phyloP scores from a whole-genome alignment of 2,797 vertebrate species.

The Spinibarbus caldwelli region DNA sequence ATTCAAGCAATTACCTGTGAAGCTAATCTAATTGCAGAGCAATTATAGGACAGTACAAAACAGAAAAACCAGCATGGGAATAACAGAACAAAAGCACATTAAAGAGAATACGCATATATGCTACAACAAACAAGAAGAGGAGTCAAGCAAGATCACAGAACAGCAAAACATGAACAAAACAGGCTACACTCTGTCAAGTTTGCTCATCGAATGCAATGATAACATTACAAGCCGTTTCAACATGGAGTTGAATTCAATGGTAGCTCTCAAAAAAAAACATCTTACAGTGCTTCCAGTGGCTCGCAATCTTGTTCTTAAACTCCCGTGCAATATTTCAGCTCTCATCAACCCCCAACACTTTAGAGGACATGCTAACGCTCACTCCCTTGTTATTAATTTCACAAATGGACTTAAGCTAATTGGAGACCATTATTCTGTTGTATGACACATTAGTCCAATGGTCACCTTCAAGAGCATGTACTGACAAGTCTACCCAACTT shows the following conservation, averaged over 20 bases:
- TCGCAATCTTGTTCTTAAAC: conserved; percentile 15
- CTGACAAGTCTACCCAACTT: conserved; percentile 51
- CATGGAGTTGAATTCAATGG: neutral
- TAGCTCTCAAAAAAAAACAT: conserved; percentile 56
- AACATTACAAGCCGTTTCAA: neutral
- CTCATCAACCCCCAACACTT: conserved; percentile 23
- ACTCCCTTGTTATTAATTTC: conserved; percentile 57
- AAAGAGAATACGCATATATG: neutral
- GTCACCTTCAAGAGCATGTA: conserved; percentile 65
- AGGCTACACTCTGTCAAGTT: neutral
- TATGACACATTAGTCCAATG: conserved; percentile 72
- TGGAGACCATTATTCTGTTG: conserved; percentile 75
- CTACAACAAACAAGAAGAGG: neutral
- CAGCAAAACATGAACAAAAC: conserved; percentile 23
- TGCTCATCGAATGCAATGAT: neutral
- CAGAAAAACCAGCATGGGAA: neutral
- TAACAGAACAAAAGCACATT: neutral
- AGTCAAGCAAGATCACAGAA: neutral
- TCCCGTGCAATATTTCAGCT: conserved; percentile 31
- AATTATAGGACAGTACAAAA: neutral
- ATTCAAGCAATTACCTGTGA: conserved; percentile 7
- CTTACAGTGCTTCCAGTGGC: conserved; percentile 18
- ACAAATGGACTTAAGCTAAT: conserved; percentile 76
- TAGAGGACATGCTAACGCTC: conserved; percentile 56
- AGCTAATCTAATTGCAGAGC: conserved; percentile 1